Conservation (phyloP, 2,888 invertebrate genomes). For the Drosophila pullipes region DNA sequence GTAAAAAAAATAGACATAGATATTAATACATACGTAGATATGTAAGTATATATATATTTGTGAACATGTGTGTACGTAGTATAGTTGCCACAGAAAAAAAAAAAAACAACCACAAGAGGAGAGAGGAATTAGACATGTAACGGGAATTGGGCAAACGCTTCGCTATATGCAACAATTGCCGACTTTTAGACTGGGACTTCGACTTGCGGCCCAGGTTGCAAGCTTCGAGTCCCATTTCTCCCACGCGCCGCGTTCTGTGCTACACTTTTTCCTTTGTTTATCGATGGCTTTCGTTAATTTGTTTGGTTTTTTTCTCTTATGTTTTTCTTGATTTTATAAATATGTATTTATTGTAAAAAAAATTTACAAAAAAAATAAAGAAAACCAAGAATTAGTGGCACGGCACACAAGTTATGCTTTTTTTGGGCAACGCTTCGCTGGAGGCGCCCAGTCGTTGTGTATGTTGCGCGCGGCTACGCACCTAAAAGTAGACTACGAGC, state of each 20-base stretch:
- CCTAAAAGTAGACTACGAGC: constrained; percentile 84
- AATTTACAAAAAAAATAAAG: constrained; percentile 7
- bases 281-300: constrained; percentile 20
- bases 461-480: constrained; percentile 81
- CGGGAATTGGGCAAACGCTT: constrained; percentile 18
- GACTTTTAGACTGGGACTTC: constrained; percentile 39
- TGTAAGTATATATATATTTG: constrained; percentile 4
- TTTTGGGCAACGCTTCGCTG: constrained; percentile 39
- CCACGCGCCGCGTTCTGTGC: constrained; percentile 27
- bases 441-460: constrained; percentile 31
- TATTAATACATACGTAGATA: constrained; percentile 10
- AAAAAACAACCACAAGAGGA: constrained; percentile 21
- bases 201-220: constrained; percentile 23
- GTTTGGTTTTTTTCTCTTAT: constrained; percentile 11
- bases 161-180: constrained; percentile 73
- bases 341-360: constrained; percentile 20
- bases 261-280: constrained; percentile 33
- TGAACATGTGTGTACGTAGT: constrained; percentile 12
- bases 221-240: constrained; percentile 11
- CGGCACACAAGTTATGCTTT: constrained; percentile 32
- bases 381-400: constrained; percentile 34
- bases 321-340: neutral
- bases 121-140: constrained; percentile 13
- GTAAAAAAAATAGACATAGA: constrained; percentile 8
- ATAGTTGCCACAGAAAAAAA: constrained; percentile 41